These are phyloP conservation scores for Rana temporaria DNA, from an alignment of 2,113 vertebrate genomes.

Conservation along the genomic window DNA sequence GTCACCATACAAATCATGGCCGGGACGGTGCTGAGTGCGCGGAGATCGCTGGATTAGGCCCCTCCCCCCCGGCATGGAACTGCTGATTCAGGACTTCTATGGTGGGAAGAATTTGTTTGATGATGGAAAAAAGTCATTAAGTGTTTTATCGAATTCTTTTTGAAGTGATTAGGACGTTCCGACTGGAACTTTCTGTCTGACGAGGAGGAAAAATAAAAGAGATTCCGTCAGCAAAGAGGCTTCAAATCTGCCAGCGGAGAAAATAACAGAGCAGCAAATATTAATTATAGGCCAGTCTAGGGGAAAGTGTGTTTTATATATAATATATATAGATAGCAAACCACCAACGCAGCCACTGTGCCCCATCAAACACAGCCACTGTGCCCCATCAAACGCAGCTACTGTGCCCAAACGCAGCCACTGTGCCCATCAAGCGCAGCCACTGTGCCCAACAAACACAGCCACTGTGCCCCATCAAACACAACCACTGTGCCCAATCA, in stretches of 20 bases:
- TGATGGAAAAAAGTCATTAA: constrained; percentile 28
- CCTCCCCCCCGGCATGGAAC: background rate
- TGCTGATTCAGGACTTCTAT: background rate
- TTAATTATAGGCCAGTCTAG: no score
- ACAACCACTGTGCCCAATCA: no score
- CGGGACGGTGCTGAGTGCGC: background rate
- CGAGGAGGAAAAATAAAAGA: background rate
- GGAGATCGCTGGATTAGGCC: background rate
- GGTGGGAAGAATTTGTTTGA: background rate
- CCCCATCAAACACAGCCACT: no score
- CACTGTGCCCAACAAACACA: no score
- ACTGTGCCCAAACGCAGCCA: no score
- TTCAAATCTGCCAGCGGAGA: background rate
- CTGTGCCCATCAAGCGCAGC: no score
- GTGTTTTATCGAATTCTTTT: constrained; percentile 7
- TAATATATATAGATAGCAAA: no score
- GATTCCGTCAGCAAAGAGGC: background rate
- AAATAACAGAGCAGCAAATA: no score
- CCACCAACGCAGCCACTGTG: no score
- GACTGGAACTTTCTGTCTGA: background rate
- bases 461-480: no score
- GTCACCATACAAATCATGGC: background rate
- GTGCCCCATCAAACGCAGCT: no score
- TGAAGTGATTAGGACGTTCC: constrained; percentile 5
- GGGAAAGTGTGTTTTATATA: no score